Conservation (phyloP, 2,113 vertebrate genomes). For the Vidua macroura region DNA sequence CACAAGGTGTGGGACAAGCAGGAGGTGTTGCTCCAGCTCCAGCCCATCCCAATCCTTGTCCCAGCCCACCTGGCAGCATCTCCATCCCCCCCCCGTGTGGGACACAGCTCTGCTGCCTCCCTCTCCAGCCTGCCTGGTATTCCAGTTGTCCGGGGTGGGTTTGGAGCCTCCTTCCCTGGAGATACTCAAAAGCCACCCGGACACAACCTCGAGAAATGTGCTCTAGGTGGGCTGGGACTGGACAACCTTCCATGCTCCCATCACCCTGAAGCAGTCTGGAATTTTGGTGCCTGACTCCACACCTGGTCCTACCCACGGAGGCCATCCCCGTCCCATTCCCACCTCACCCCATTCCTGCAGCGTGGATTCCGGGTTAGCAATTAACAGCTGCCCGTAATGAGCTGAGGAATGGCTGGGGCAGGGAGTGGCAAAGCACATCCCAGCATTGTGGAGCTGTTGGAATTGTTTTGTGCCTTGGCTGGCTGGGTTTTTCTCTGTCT, state of each 20-base stretch:
- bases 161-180: background rate
- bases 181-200: background rate
- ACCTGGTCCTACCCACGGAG: background rate
- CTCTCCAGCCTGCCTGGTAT: background rate
- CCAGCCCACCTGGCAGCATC: background rate
- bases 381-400: background rate
- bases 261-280: background rate
- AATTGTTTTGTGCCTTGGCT: background rate
- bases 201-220: accelerated
- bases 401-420: background rate
- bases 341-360: background rate
- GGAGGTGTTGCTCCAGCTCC: background rate
- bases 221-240: background rate
- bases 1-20: background rate
- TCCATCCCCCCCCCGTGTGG: background rate
- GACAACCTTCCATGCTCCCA: background rate
- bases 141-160: background rate
- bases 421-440: background rate
- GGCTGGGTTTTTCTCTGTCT: background rate
- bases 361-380: background rate
- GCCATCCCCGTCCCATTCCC: background rate
- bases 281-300: background rate
- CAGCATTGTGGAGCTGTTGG: background rate
- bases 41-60: background rate
- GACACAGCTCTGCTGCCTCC: background rate